Conservation (phyloP, 2,888 invertebrate genomes). For the Cynaeus angustus region DNA sequence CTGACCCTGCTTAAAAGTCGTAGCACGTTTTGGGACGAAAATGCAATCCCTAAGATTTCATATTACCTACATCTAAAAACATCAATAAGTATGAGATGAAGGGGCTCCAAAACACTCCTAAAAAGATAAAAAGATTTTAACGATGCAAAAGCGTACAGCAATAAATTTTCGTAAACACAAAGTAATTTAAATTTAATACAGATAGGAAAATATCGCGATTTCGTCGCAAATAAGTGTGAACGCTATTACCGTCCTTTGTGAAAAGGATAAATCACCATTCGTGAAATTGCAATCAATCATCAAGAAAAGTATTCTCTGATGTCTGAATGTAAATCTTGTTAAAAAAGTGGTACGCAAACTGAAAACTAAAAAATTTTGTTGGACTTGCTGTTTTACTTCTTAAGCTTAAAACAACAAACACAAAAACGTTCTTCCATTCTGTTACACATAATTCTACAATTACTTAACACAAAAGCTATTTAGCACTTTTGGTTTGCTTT, state of each 20-base stretch:
- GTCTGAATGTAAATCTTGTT: not conserved
- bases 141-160: slow-evolving; percentile 15
- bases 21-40: slow-evolving; percentile 51
- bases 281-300: slow-evolving; percentile 1
- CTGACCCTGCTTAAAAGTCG: slow-evolving; percentile 31
- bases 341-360: no score
- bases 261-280: slow-evolving; percentile 13
- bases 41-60: slow-evolving; percentile 50
- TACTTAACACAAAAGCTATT: no score
- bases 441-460: no score
- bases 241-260: not conserved
- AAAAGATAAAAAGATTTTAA: slow-evolving; percentile 34
- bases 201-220: slow-evolving; percentile 32
- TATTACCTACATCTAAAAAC: slow-evolving; percentile 48
- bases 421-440: no score
- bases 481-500: no score
- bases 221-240: slow-evolving; percentile 15
- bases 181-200: slow-evolving; percentile 44
- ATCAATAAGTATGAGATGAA: slow-evolving; percentile 43
- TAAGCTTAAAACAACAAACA: no score
- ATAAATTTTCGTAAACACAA: slow-evolving; percentile 34
- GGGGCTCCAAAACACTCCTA: slow-evolving; percentile 25
- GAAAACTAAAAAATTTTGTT: no score
- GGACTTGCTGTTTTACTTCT: no score
- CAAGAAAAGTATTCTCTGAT: not conserved